Evolutionary conservation across 2,113 vertebrate species (phyloP), one percentile per base, ranked within the genome.

Genomic region (Eclectus roratus): DNA sequence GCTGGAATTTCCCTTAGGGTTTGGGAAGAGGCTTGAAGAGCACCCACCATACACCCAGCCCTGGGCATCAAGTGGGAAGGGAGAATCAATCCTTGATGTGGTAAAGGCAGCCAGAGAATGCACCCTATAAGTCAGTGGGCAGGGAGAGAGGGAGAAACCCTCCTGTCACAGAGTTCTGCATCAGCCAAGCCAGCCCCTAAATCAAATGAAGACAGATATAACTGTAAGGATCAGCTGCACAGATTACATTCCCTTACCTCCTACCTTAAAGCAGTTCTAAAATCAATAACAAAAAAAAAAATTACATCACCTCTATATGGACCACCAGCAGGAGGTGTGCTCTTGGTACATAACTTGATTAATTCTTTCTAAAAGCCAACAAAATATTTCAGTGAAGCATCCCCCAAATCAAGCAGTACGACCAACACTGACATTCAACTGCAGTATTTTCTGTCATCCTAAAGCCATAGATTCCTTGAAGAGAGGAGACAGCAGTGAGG

Each of bases 141-240:
- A 39, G 18, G 58, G 43, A 71, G 39, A 64, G 71, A 64, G 16
- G 44, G 56, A 52, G 52, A 37, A 58, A 41, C 11, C 28, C 3
- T 0, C 12, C 31, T n/a, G 31, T 17, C 0, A 0, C 24, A 41
- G 76, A 2, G 18, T 12, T 41, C 71, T 56, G 49, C 16, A 10
- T 39, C 58, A 52, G 47, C 50, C 50, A 71, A 87, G 49, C 27
- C 66, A 68, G 43, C 35, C 16, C 25, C n/a, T 53, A 58, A 44
- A 84, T 25, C 47, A 33, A n/a, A 19, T 21, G 15, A 66, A 58
- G 21, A n/a, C 28, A 28, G 29, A 37, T 28, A 71, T 52, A 85
- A 66, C 2, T 27, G 17, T 68, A 43, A 85, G 23, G 79, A 46
- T 39, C 16, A 55, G 46, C 35, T 53, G 10, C 35, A 20, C 0